Conservation (phyloP, 2,888 invertebrate species). For the Scotopteryx bipunctaria region DNA sequence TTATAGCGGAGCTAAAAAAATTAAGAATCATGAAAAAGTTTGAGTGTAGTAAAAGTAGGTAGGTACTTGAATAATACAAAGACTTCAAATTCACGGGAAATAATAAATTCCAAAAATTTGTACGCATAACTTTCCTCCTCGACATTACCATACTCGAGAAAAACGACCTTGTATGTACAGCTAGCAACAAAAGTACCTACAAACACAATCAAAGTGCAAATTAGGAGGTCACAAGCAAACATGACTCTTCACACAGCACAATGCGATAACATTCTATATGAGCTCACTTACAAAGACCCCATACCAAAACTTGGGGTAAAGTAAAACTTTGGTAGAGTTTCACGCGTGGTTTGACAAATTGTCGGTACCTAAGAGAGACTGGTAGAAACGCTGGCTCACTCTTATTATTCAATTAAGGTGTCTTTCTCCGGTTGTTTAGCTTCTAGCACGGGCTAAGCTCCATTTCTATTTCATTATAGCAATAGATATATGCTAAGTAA, state of each 20-base stretch:
- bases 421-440: too few relatives aligned
- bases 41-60: too few relatives aligned
- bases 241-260: slow-evolving; percentile 24
- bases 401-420: too few relatives aligned
- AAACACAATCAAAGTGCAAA: slow-evolving; percentile 25
- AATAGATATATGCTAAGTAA: too few relatives aligned
- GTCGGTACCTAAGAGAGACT: slow-evolving; percentile 22
- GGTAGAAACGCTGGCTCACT: slow-evolving; percentile 7
- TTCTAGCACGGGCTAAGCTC: too few relatives aligned
- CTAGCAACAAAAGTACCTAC: slow-evolving; percentile 3
- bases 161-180: background rate
- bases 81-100: too few relatives aligned
- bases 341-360: slow-evolving; percentile 41
- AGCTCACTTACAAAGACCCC: slow-evolving; percentile 30
- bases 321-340: slow-evolving; percentile 39
- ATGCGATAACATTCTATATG: slow-evolving; percentile 26
- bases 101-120: background rate
- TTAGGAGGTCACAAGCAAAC: slow-evolving; percentile 27
- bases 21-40: too few relatives aligned
- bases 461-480: too few relatives aligned
- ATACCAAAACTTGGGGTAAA: slow-evolving; percentile 37
- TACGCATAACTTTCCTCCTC: background rate
- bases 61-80: too few relatives aligned
- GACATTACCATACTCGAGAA: background rate
- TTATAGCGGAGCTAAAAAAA: too few relatives aligned